These are phyloP conservation scores for Pristiophorus japonicus DNA, from an alignment of 2,113 vertebrate genomes.

Conservation along the genomic window DNA sequence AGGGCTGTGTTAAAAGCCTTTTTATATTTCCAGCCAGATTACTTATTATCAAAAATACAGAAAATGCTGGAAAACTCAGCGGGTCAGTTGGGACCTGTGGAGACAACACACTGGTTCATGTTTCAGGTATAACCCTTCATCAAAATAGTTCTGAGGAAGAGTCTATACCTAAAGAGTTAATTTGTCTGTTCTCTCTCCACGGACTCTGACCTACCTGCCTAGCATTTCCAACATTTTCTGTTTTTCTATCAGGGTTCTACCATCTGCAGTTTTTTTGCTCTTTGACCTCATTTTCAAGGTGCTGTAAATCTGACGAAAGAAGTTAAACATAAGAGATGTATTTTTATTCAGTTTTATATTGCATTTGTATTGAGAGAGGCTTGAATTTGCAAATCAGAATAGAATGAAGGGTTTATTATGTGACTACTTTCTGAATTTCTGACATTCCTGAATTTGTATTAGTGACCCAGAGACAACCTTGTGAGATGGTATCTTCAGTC, in stretches of 20 bases:
- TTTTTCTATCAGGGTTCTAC: neutral
- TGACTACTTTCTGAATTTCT: no score
- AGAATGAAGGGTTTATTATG: neutral
- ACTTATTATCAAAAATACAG: neutral
- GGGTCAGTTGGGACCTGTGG: neutral
- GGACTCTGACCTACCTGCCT: neutral
- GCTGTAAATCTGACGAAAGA: neutral
- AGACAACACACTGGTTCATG: neutral
- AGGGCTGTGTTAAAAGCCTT: neutral
- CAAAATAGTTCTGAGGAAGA: neutral
- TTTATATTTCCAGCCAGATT: neutral
- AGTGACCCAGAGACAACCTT: neutral
- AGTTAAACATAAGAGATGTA: neutral
- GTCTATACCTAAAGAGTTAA: neutral
- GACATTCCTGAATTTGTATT: neutral
- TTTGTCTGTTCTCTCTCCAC: neutral
- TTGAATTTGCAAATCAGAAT: neutral
- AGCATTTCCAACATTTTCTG: neutral
- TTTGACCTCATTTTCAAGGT: neutral
- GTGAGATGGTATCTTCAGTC: neutral
- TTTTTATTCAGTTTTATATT: neutral
- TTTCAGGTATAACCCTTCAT: neutral
- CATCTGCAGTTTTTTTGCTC: neutral
- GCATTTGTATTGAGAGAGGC: neutral
- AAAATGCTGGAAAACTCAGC: neutral